Base-by-base conservation (phyloP, 1,140 invertebrate species). In the Drosophila orena region DNA sequence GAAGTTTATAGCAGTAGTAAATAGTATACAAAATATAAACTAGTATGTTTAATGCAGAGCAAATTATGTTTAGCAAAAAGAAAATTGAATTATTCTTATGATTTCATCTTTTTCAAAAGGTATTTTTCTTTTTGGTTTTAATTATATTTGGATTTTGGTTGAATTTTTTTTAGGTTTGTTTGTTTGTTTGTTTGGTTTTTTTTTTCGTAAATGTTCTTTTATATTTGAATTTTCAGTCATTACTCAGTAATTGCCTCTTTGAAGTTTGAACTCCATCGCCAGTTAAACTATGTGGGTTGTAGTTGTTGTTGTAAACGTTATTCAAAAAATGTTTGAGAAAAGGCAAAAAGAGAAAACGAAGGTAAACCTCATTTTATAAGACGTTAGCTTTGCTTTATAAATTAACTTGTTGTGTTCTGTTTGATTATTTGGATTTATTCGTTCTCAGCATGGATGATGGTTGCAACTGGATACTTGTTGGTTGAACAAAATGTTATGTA, bases 231-330 rank as follows among this genome's bases (percentile, higher is more conserved):
- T 86, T 84, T 89, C 78, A 81, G 76, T 90, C 88, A 93, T 95
- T 95, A 95, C 94, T 95, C 94, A 93, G 94, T 96, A 94, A 98
- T 97, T 94, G 96, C 96, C 95, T 97, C 96, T 95, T 95, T 97
- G 97, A 98, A 98, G 96, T 97, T 96, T 94, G 96, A 95, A 95
- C 96, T 97, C 96, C 96, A 96, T 95, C 96, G 97, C 97, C 97
- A 98, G 94, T 96, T 96, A 95, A 96, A 97, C 96, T 97, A 94
- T 93, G 93, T 93, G 80, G 84, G 49, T 89, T 84, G 83, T 88
- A 52, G 83, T 86, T 81, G 83, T 86, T 77, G 81, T 86, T 53
- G 71, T 83, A 66, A 84, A 88, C 83, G 85, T 85, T 88, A 88
- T 83, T 81, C 73, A 86, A 85, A 89, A 89, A 90, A 81, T 85